Percentiles rank a stretch among this genome's conserved stretches.
Conservation (phyloP, 2,113 vertebrate genomes). For the Paradisaea rubra region DNA sequence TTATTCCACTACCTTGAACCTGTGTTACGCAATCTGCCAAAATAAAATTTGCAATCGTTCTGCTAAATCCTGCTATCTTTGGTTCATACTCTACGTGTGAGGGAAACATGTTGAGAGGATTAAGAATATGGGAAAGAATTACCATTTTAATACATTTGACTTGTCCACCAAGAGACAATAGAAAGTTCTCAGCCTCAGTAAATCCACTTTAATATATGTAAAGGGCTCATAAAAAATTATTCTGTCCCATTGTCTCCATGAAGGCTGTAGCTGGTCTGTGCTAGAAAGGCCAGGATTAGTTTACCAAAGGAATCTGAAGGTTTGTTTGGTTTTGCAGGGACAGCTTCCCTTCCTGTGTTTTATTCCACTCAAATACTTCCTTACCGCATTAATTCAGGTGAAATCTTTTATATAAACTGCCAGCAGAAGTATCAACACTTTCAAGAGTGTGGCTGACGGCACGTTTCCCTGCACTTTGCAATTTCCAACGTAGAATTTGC, state of each 20-base stretch:
- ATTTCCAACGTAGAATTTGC: not conserved
- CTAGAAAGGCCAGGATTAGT: not conserved
- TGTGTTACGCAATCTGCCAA: conserved; percentile 20
- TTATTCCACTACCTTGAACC: conserved; percentile 22
- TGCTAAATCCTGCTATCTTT: conserved; percentile 57
- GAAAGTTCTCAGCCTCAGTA: conserved; percentile 46
- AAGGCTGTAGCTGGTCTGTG: not conserved
- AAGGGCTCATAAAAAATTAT: conserved; percentile 32
- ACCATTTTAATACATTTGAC: conserved; percentile 69
- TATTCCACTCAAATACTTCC: not conserved
- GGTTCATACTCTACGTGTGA: conserved; percentile 7
- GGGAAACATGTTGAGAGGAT: conserved; percentile 46
- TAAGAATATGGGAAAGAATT: conserved; percentile 64
- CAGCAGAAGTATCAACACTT: not conserved
- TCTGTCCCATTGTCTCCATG: not conserved
- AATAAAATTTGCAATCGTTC: conserved; percentile 54
- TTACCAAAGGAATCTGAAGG: not conserved
- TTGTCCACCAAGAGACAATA: conserved; percentile 46
- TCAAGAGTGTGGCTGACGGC: not conserved
- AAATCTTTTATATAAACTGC: not conserved
- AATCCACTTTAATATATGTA: conserved; percentile 60
- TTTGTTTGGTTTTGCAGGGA: not conserved
- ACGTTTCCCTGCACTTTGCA: not conserved
- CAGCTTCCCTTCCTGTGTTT: not conserved
- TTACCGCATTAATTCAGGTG: not conserved